Conservation (phyloP, 2,113 vertebrate species). For the Neolamprologus tretocephalus region DNA sequence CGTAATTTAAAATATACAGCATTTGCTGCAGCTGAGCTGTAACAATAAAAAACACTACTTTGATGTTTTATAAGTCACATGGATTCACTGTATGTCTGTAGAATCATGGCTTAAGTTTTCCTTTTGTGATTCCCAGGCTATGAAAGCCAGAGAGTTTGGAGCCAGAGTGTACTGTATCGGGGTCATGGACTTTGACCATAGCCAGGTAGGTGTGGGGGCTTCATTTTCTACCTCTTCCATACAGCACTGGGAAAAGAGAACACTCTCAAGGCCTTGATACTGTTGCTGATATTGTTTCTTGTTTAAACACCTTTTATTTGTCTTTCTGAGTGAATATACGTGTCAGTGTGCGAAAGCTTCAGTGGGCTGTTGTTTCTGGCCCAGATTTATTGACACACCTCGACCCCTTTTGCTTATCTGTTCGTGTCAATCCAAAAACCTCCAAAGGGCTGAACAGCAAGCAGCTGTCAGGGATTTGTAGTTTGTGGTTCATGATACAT, state of each 20-base stretch:
- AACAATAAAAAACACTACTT: not conserved
- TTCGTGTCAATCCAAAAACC: not conserved
- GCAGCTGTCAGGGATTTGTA: not conserved
- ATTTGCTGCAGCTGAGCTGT: not conserved
- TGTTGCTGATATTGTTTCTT: not conserved
- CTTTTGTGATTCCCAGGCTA: conserved; percentile 69
- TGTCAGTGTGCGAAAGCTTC: not conserved
- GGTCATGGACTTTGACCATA: conserved; percentile 87
- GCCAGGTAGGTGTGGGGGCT: conserved; percentile 74
- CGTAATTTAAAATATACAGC: not conserved
- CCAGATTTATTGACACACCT: not conserved
- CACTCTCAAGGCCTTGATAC: not conserved
- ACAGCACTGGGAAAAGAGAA: not conserved
- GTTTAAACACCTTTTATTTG: conserved; percentile 25
- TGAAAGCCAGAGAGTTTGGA: conserved; percentile 76
- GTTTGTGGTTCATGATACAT: not conserved
- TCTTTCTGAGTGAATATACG: not conserved
- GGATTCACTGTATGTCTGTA: not conserved
- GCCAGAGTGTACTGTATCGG: conserved; percentile 94
- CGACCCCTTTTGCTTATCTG: not conserved
- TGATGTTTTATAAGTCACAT: not conserved
- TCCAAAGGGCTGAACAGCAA: not conserved
- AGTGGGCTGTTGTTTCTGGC: not conserved
- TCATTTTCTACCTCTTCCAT: not conserved
- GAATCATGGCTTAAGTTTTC: not conserved